Evolutionary conservation across 2,888 invertebrate species (phyloP), one percentile per base, ranked within the genome.

Genomic region (Aelia acuminata): DNA sequence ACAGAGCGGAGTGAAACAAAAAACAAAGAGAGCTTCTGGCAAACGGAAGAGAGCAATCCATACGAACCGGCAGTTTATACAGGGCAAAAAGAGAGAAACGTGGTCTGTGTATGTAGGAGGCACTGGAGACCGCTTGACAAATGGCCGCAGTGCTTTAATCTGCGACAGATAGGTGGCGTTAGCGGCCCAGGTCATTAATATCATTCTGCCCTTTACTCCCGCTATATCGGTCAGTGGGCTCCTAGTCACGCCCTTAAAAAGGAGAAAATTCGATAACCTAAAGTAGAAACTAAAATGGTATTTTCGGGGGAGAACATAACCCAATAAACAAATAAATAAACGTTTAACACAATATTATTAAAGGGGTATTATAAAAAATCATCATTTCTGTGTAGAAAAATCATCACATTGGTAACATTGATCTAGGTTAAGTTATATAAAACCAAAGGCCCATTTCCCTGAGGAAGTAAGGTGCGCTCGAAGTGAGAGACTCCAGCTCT

Each of bases 141-240:
- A 80, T 80, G 80, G 80, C 10, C 43, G 80, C 80, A 22, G n/a
- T 22, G 80, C 43, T 80, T 80, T 80, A 80, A 80, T 80, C 43
- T 47, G 43, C 80, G n/a, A 80, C 80, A 80, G 80, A 80, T 80
- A 80, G 80, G 80, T 80, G 80, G 80, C 80, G 80, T n/a, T 80
- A 80, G 80, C n/a, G 43, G 43, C 18, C 1, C 35, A n/a, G 80
- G 80, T 47, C 80, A 80, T 80, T 80, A 80, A 80, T 80, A 43
- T 80, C 43, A 43, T 0, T 11, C 43, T 80, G 75, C 80, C n/a
- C 80, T 47, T 43, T 43, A 39, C 80, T 20, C 8, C 43, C 10
- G n/a, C 43, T 80, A 80, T 43, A 11, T 80, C 22, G 80, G 43
- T 43, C 80, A 80, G 22, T 80, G 75, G 18, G 75, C 10, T 57